Percentiles rank a stretch among this genome's conserved stretches.
Evolutionary conservation across 2,888 invertebrate species (phyloP).

Genomic region (Acanthacorydalis orientalis): DNA sequence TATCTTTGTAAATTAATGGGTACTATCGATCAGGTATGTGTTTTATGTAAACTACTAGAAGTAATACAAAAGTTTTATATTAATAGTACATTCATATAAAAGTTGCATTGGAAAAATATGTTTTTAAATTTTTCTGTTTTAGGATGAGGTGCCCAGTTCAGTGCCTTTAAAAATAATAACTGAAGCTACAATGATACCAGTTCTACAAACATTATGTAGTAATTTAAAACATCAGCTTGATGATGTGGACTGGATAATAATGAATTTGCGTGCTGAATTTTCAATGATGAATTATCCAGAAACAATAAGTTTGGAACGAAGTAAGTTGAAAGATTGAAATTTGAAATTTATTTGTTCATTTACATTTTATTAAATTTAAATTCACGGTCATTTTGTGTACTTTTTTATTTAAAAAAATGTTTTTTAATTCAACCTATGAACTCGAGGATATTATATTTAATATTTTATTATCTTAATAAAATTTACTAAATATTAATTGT

Average conservation of each 20-base stretch:
- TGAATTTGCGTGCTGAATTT: slow-evolving; percentile 24
- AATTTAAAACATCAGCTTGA: slow-evolving; percentile 24
- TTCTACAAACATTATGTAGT: slow-evolving; percentile 23
- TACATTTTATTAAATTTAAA: too few relatives aligned
- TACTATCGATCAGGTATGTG: slow-evolving; percentile 25
- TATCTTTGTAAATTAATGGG: slow-evolving; percentile 27
- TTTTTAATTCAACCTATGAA: too few relatives aligned
- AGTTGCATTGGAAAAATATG: not conserved
- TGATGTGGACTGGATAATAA: slow-evolving; percentile 25
- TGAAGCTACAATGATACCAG: slow-evolving; percentile 19
- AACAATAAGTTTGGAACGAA: slow-evolving; percentile 17
- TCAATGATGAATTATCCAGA: slow-evolving; percentile 18
- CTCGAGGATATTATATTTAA: too few relatives aligned
- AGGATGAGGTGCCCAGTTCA: slow-evolving; percentile 16
- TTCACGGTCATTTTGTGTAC: too few relatives aligned
- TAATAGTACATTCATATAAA: slow-evolving; percentile 6
- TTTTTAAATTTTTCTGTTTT: slow-evolving; percentile 1
- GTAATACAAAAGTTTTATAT: slow-evolving; percentile 10
- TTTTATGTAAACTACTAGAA: too few relatives aligned
- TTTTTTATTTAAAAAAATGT: slow-evolving; percentile 10
- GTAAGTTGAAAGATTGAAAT: slow-evolving; percentile 15
- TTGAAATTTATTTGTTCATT: too few relatives aligned
- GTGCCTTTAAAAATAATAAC: slow-evolving; percentile 23
- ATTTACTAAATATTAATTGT: too few relatives aligned
- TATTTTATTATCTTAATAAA: too few relatives aligned